Evolutionary conservation across 2,113 vertebrate species (phyloP), one percentile per base, ranked within the genome.

Genomic region (Chaenocephalus aceratus): DNA sequence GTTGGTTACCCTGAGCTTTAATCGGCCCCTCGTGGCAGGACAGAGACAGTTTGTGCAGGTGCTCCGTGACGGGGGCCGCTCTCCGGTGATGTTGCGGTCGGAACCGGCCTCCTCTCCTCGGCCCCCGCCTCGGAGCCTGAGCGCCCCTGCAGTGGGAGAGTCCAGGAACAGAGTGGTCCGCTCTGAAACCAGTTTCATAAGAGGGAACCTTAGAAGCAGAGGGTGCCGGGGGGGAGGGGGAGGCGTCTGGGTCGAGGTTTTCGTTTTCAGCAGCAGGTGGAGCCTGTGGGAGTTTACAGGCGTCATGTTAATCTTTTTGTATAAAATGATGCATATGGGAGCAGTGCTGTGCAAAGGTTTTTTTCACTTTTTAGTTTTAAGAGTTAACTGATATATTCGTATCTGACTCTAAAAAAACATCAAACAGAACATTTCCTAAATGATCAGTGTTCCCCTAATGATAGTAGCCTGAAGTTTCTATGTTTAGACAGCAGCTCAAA

Each of bases 41-140:
- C 53, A 95, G 80, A 6, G 76, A 52, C 8, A 94, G 91, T 44
- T 85, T 85, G 44, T 90, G 73, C 63, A 94, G 48, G 12, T 85
- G 72, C 16, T 93, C 90, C 2, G 85, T 34, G 49, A 87, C 18
- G 8, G 89, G 80, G 8, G 41, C 16, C 3, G 69, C 72, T 54
- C 77, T 89, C 15, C 53, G 62, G 10, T 75, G 79, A 2, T 86
- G 90, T 4, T 86, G 90, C 3, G 54, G 68, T 45, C 85, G 87
- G 72, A 64, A 72, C 56, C 88, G 1, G 10, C 85, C 85, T 21
- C 85, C 88, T 87, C 90, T 91, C 49, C 87, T 86, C 11, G 49
- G 85, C 4, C 88, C 88, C 76, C 64, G 76, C 74, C 88, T 86
- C 14, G 79, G 86, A 21, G 74, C 77, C 10, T 63, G 84, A 11